Conservation (phyloP, 2,888 invertebrate species). For the Brachypterus glaber region DNA sequence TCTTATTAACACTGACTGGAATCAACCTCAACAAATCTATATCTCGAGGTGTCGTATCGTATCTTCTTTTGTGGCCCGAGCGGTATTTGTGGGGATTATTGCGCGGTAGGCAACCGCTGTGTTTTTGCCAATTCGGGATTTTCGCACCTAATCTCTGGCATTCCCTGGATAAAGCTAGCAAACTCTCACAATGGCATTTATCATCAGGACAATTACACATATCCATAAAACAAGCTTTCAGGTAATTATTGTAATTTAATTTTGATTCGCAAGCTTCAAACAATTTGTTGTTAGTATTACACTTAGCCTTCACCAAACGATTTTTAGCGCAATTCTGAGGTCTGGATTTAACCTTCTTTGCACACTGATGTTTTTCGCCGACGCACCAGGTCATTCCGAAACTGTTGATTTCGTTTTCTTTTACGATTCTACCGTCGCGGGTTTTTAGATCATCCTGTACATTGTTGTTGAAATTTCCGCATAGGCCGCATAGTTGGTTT, state of each 20-base stretch:
- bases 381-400: conserved; percentile 90
- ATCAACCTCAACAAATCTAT: too few relatives aligned
- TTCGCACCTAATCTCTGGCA: conserved; percentile 70
- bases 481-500: conserved; percentile 76
- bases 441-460: conserved; percentile 73
- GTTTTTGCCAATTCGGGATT: conserved; percentile 66
- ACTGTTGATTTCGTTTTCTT: conserved; percentile 52
- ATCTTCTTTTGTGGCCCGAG: too few relatives aligned
- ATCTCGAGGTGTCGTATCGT: too few relatives aligned
- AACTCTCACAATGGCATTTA: conserved; percentile 81
- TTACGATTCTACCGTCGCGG: conserved; percentile 54
- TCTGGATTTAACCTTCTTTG: conserved; percentile 20
- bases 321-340: conserved; percentile 16
- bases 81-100: too few relatives aligned
- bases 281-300: conserved; percentile 39
- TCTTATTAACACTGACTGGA: too few relatives aligned
- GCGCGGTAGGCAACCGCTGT: too few relatives aligned
- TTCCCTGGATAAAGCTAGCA: conserved; percentile 81
- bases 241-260: conserved; percentile 73
- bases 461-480: conserved; percentile 88
- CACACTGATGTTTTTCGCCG: conserved; percentile 42
- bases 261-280: conserved; percentile 72
- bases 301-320: conserved; percentile 26
- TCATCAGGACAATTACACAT: conserved; percentile 78
- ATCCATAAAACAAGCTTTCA: conserved; percentile 69